These are phyloP conservation scores for Epizoanthus scotinus DNA, from an alignment of 92 coral and sea anemone species.

Conservation along the genomic window DNA sequence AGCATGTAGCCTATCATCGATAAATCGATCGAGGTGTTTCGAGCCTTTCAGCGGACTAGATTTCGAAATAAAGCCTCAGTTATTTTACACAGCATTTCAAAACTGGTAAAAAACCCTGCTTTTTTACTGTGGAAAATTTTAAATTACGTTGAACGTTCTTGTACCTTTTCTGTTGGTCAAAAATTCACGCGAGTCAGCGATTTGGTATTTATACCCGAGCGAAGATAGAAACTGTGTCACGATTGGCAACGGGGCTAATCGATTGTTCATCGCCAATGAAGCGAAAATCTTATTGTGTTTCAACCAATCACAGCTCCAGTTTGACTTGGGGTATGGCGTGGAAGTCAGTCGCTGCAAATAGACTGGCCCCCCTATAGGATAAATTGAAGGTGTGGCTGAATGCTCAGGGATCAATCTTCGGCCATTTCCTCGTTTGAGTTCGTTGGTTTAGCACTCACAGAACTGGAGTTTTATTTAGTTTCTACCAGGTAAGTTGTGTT, in stretches of 20 bases:
- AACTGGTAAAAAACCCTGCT: neutral
- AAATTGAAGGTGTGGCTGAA: conserved; percentile 97
- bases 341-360: conserved; percentile 80
- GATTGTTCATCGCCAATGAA: conserved; percentile 59
- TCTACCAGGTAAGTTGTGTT: conserved; percentile 16
- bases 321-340: conserved; percentile 51
- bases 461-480: conserved; percentile 26
- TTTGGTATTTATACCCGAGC: conserved; percentile 21
- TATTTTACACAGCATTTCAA: neutral
- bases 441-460: conserved; percentile 52
- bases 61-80: conserved; percentile 9
- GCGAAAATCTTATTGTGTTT: conserved; percentile 62
- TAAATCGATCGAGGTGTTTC: neutral
- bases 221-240: conserved; percentile 54
- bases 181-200: conserved; percentile 27
- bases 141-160: neutral
- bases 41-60: neutral
- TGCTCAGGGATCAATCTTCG: conserved; percentile 78
- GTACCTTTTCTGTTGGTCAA: neutral
- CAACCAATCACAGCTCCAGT: conserved; percentile 68
- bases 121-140: no score
- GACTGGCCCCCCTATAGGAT: conserved; percentile 91
- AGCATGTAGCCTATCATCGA: neutral
- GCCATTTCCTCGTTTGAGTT: conserved; percentile 89
- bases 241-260: conserved; percentile 60